Evolutionary conservation across 2,888 invertebrate species (phyloP).

Genomic region (Leptinotarsa juncta): DNA sequence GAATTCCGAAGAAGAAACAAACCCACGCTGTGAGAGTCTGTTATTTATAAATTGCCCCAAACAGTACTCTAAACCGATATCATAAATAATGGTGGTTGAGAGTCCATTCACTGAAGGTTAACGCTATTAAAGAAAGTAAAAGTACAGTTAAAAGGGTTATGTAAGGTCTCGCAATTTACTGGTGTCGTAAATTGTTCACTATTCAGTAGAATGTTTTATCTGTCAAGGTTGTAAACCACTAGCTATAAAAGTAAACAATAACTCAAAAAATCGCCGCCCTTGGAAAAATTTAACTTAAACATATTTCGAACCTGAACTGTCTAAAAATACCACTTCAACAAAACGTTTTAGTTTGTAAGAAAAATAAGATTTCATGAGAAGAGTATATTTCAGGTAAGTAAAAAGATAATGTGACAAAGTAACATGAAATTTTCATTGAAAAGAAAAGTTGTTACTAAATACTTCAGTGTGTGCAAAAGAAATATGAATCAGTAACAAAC

Average conservation of each 20-base stretch:
- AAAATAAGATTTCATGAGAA: no score
- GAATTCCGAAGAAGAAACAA: slow-evolving; percentile 36
- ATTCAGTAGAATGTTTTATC: slow-evolving; percentile 54
- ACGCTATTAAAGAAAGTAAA: slow-evolving; percentile 52
- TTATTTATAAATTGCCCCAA: slow-evolving; percentile 33
- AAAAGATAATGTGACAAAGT: no score
- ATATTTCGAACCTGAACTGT: no score
- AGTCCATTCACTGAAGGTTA: slow-evolving; percentile 37
- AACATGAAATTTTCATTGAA: no score
- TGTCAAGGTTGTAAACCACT: slow-evolving; percentile 38
- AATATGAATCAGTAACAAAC: no score
- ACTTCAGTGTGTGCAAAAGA: no score
- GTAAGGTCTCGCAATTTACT: slow-evolving; percentile 54
- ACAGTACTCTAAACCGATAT: slow-evolving; percentile 30
- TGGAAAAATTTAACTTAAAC: neutral
- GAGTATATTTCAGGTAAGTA: no score
- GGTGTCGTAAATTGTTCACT: slow-evolving; percentile 59
- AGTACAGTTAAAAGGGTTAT: slow-evolving; percentile 58
- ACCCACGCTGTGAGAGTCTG: slow-evolving; percentile 39
- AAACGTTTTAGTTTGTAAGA: no score
- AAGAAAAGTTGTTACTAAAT: no score
- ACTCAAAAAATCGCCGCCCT: neutral
- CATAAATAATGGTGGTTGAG: slow-evolving; percentile 43
- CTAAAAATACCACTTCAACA: no score
- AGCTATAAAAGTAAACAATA: slow-evolving; percentile 13